Evolutionary conservation across 2,888 invertebrate genomes (phyloP).

Genomic region (Erebia epiphron): DNA sequence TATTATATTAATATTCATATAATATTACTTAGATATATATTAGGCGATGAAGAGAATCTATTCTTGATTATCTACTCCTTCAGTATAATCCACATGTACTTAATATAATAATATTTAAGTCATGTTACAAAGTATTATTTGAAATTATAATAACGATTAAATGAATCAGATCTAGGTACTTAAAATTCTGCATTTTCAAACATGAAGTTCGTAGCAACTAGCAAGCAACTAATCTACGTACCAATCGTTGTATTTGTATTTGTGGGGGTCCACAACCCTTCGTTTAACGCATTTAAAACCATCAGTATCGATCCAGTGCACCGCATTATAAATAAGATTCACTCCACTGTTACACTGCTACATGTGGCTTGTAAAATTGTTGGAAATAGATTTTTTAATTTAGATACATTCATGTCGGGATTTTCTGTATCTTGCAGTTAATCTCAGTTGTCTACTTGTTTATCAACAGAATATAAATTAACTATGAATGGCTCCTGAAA

Average conservation of each 20-base stretch:
- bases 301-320: constrained; percentile 57
- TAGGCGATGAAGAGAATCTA: too few relatives aligned
- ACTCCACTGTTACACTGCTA: constrained; percentile 5
- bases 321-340: constrained; percentile 39
- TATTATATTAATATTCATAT: too few relatives aligned
- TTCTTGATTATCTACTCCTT: too few relatives aligned
- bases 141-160: background rate
- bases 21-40: too few relatives aligned
- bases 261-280: constrained; percentile 68
- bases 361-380: constrained; percentile 1
- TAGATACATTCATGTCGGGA: background rate
- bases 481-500: background rate
- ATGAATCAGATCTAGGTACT: background rate
- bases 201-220: constrained; percentile 11
- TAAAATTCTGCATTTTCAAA: constrained; percentile 8
- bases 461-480: background rate
- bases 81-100: too few relatives aligned
- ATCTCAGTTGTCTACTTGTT: background rate
- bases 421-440: background rate
- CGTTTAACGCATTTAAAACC: constrained; percentile 68
- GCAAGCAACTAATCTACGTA: constrained; percentile 35
- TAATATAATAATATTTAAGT: background rate
- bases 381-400: background rate
- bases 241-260: constrained; percentile 41
- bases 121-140: too few relatives aligned